Evolutionary conservation across 2,797 vertebrate species (phyloP).

Genomic region (Cuculus canorus): DNA sequence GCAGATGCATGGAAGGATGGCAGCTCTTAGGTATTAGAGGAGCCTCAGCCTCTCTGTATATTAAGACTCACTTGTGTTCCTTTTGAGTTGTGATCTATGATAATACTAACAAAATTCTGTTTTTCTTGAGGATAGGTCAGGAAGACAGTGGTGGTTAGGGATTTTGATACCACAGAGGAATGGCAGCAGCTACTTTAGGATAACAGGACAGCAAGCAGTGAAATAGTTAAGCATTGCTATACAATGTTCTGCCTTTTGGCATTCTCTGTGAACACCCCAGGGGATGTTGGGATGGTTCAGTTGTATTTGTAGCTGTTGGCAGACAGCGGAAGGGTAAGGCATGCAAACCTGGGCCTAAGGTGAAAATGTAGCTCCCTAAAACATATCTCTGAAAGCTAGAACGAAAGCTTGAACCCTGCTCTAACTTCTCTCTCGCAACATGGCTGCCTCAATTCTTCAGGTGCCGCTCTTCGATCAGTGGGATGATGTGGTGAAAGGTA

Average conservation of each 20-base stretch:
- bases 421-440: background rate
- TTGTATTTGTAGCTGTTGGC: background rate
- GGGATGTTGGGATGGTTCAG: background rate
- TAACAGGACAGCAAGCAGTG: background rate
- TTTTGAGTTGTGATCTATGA: background rate
- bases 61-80: background rate
- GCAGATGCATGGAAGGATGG: background rate
- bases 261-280: background rate
- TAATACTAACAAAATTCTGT: background rate
- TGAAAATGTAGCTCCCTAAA: background rate
- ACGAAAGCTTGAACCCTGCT: background rate
- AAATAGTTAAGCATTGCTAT: background rate
- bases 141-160: background rate
- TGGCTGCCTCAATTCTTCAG: conserved; percentile 67
- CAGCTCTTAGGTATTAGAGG: background rate
- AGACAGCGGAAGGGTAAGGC: background rate
- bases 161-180: background rate
- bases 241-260: background rate
- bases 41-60: background rate
- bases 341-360: background rate
- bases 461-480: conserved; percentile 89
- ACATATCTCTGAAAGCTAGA: background rate
- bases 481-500: conserved; percentile 89
- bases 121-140: background rate
- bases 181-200: background rate